Evolutionary conservation across 1,140 invertebrate genomes (phyloP), one percentile per base, ranked within the genome.

Genomic region (Matsumurasca onukii): DNA sequence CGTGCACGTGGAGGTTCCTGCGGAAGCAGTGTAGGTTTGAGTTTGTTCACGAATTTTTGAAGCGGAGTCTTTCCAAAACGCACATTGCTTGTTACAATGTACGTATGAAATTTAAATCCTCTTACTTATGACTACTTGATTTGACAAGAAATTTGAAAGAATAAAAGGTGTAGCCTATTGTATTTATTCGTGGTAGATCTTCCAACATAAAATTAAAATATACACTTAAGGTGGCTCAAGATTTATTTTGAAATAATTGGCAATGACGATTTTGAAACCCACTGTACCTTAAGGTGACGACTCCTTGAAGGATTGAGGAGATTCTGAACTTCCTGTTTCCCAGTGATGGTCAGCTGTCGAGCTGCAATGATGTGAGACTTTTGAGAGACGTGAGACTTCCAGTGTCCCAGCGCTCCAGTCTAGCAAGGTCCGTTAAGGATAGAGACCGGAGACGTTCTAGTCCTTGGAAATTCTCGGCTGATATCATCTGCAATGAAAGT

Each of bases 291-390:
- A 91, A 75, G 0, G 75, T 73, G 12, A 77, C 83, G 66, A 86
- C 74, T 71, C 80, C 85, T 69, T 78, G 84, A 51, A 85, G 76
- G 67, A 84, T 77, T 74, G 82, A 79, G 73, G 85, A 89, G 73
- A 88, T 82, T 75, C 82, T 83, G 75, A 0, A 86, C 84, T 81
- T 85, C 86, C 0, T 87, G 88, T 74, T 90, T 2, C 34, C 34
- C 13, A 63, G 61, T 87, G 22, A 69, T 25, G 31, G 59, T 81
- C 85, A 86, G 0, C 87, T 88, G 73, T 90, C 86, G 9, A 89
- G 31, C 22, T 51, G 31, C 22, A 76, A 55, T 15, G 67, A 70
- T 62, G 70, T 69, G 15, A 80, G 65, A 27, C 69, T 72, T 3
- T 57, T 69, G 0, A 80, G 69, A 20, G 73, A 63, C 0, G 74